Conservation (phyloP, 2,797 vertebrate species). For the Sebastes cheni region DNA sequence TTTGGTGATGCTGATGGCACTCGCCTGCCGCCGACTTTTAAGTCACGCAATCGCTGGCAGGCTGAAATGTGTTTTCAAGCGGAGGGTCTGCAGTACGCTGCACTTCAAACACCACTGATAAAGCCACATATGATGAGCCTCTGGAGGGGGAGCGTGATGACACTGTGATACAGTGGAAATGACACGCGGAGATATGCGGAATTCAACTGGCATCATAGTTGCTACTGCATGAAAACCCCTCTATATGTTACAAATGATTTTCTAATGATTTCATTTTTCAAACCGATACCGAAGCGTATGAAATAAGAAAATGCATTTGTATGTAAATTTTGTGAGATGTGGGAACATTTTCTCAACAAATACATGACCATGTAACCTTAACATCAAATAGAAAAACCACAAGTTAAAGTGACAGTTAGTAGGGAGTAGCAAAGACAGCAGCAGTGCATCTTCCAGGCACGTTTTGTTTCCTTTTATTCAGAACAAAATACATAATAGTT, state of each 20-base stretch:
- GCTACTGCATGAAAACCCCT: background rate
- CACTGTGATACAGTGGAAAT: slow-evolving; percentile 26
- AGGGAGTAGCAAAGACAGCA: background rate
- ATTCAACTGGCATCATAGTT: background rate
- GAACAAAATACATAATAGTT: background rate
- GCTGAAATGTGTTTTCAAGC: slow-evolving; percentile 47
- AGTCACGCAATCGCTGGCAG: slow-evolving; percentile 31
- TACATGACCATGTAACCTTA: background rate
- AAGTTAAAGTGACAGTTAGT: background rate
- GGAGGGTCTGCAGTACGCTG: slow-evolving; percentile 21
- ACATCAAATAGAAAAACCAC: background rate
- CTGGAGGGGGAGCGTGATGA: slow-evolving; percentile 21
- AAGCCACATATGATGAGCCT: slow-evolving; percentile 33
- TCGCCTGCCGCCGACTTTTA: background rate
- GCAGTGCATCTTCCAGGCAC: background rate
- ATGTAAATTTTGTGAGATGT: background rate
- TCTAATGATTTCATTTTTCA: background rate
- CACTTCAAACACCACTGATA: slow-evolving; percentile 42
- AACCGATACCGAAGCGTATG: background rate
- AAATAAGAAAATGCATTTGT: background rate
- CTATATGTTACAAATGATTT: background rate
- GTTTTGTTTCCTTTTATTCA: background rate
- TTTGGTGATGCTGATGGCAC: slow-evolving; percentile 11
- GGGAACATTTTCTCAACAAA: background rate
- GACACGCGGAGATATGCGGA: slow-evolving; percentile 1